Conservation (phyloP, 2,888 invertebrate genomes). For the Ernsta delagoae region DNA sequence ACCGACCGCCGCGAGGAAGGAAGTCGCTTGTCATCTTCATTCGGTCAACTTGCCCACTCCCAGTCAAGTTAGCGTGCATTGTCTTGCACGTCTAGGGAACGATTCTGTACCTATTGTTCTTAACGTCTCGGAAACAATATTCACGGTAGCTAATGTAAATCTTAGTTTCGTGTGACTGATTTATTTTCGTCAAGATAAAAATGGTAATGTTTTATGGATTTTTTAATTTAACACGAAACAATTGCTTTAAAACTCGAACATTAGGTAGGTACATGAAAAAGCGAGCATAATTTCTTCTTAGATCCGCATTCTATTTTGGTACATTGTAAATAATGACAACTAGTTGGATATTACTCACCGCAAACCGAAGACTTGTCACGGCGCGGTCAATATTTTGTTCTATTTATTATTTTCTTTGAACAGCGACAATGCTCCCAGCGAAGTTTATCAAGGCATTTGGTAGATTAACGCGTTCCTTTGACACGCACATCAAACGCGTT, state of each 20-base stretch:
- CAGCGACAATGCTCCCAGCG: slow-evolving; percentile 61
- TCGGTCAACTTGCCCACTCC: slow-evolving; percentile 39
- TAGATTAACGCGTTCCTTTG: slow-evolving; percentile 63
- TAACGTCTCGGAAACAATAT: background rate
- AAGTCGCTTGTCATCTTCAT: slow-evolving; percentile 40
- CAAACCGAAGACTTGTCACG: slow-evolving; percentile 69
- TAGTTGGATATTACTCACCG: slow-evolving; percentile 63
- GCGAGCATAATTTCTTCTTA: background rate
- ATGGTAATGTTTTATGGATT: background rate
- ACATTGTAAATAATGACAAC: slow-evolving; percentile 57
- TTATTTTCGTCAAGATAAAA: background rate
- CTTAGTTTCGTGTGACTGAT: background rate
- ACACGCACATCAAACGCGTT: slow-evolving; percentile 67
- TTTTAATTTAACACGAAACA: background rate
- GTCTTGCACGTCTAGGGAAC: slow-evolving; percentile 18
- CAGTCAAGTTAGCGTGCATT: slow-evolving; percentile 30
- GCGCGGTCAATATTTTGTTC: slow-evolving; percentile 69
- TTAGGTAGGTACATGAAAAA: background rate
- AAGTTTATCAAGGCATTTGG: slow-evolving; percentile 66
- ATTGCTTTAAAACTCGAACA: no score
- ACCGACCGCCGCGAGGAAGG: slow-evolving; percentile 40
- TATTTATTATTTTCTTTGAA: slow-evolving; percentile 78
- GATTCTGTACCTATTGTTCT: slow-evolving; percentile 13
- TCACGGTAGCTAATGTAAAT: background rate
- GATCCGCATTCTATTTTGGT: slow-evolving; percentile 60